These are phyloP conservation scores for Chaetophractus vellerosus DNA, from an alignment of 2,797 vertebrate genomes.

Conservation along the genomic window DNA sequence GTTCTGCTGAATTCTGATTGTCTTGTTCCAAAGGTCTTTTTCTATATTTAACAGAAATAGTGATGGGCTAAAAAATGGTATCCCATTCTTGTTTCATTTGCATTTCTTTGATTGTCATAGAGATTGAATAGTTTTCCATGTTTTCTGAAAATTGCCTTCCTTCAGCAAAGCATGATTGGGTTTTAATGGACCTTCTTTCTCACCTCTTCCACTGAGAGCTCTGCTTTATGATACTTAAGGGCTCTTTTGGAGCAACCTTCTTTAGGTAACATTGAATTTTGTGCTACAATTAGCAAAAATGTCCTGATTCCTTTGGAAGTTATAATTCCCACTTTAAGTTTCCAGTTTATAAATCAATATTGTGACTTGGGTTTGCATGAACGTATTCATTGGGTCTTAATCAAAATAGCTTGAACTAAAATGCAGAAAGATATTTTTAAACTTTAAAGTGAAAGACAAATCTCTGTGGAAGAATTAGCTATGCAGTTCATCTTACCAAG, in stretches of 20 bases:
- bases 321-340: not conserved
- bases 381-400: too few relatives aligned
- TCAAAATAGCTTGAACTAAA: too few relatives aligned
- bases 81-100: not conserved
- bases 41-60: not conserved
- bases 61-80: not conserved
- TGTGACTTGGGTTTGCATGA: too few relatives aligned
- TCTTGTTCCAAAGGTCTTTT: not conserved
- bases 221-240: not conserved
- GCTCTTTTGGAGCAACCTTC: not conserved
- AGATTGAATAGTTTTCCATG: not conserved
- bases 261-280: not conserved
- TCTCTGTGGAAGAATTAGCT: too few relatives aligned
- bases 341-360: too few relatives aligned
- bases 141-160: not conserved
- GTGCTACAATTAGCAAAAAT: not conserved
- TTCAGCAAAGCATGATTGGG: not conserved
- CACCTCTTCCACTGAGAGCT: not conserved
- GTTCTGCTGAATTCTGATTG: not conserved
- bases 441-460: too few relatives aligned
- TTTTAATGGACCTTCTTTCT: not conserved
- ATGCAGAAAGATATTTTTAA: too few relatives aligned
- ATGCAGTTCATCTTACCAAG: too few relatives aligned
- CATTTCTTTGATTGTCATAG: not conserved
- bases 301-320: not conserved